These are phyloP conservation scores for Poecilobothrus nobilitatus DNA, from an alignment of 2,888 invertebrate genomes.

Conservation along the genomic window DNA sequence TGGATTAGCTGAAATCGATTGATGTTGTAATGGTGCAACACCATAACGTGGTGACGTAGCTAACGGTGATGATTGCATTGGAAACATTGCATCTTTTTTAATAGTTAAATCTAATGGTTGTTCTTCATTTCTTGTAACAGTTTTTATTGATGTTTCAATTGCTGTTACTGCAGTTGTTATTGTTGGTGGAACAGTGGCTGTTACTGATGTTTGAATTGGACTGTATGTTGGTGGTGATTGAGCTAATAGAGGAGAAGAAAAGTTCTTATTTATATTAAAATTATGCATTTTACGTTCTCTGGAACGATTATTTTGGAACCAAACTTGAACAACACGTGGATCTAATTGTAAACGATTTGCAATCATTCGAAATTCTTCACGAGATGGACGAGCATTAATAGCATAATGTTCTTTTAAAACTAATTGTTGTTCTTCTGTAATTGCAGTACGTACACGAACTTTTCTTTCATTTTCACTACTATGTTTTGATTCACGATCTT, in stretches of 20 bases:
- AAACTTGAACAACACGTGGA: slow-evolving; percentile 79
- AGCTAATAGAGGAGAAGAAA: slow-evolving; percentile 29
- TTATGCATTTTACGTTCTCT: slow-evolving; percentile 66
- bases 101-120: slow-evolving; percentile 88
- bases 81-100: slow-evolving; percentile 56
- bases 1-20: slow-evolving; percentile 35
- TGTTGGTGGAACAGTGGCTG: slow-evolving; percentile 12
- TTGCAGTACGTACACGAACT: slow-evolving; percentile 84
- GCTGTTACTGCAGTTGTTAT: slow-evolving; percentile 32
- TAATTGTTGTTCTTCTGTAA: slow-evolving; percentile 88
- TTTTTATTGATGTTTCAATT: not conserved
- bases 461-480: slow-evolving; percentile 59
- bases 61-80: slow-evolving; percentile 51
- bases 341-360: slow-evolving; percentile 69
- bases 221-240: slow-evolving; percentile 22
- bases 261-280: slow-evolving; percentile 27
- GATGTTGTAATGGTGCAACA: slow-evolving; percentile 52
- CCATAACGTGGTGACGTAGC: slow-evolving; percentile 50
- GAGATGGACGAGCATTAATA: slow-evolving; percentile 84
- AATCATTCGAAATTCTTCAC: slow-evolving; percentile 85
- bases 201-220: slow-evolving; percentile 17
- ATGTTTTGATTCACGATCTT: slow-evolving; percentile 40
- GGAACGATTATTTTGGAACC: slow-evolving; percentile 94
- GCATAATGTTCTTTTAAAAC: slow-evolving; percentile 84
- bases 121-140: slow-evolving; percentile 44